These are phyloP conservation scores for Ptilorrhoa leucosticta DNA, from an alignment of 2,113 vertebrate species.

Conservation along the genomic window DNA sequence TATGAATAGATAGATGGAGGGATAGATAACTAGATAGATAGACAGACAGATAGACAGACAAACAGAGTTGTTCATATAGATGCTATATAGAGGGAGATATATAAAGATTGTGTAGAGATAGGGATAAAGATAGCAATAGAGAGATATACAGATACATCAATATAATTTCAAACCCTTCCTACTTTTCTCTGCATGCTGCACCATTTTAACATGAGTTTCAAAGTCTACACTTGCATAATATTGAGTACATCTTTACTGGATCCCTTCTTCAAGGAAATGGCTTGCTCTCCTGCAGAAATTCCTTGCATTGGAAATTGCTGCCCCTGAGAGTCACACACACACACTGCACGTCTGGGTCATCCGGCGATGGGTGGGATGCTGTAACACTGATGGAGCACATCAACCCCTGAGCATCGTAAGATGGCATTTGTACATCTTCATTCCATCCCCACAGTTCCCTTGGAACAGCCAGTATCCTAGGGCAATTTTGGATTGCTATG, in stretches of 20 bases:
- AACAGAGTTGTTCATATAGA: neutral
- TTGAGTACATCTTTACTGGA: rapidly evolving
- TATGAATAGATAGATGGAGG: too few species aligned
- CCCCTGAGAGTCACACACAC: neutral
- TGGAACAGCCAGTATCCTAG: neutral
- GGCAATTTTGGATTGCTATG: neutral
- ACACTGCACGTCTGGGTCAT: neutral
- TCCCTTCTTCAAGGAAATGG: neutral
- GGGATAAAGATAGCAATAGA: neutral
- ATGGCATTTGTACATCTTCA: neutral
- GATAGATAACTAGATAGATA: too few species aligned
- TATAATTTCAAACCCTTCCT: neutral
- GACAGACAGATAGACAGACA: neutral
- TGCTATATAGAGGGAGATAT: neutral
- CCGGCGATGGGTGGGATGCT: rapidly evolving
- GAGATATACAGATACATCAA: neutral
- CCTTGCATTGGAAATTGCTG: neutral
- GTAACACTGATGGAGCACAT: neutral
- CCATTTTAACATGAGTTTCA: neutral
- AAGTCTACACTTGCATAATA: neutral
- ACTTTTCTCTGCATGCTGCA: neutral
- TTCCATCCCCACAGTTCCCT: neutral
- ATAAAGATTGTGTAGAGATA: neutral
- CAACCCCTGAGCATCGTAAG: rapidly evolving
- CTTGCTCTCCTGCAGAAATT: neutral